Evolutionary conservation across 2,888 invertebrate species (phyloP), one percentile per base, ranked within the genome.

Genomic region (Elysia crispata): DNA sequence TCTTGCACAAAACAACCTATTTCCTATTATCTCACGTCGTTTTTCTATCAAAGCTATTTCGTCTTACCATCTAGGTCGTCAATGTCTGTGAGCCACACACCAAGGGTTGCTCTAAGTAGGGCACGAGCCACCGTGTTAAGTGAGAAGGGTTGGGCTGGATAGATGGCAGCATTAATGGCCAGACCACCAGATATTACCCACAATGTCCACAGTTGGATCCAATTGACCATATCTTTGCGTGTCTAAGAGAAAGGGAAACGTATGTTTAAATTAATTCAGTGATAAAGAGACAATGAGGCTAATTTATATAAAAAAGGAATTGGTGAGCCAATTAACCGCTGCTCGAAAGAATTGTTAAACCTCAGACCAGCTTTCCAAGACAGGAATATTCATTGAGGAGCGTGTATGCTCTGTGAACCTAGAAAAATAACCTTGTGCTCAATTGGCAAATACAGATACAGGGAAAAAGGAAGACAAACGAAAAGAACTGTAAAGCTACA

Each of bases 111-210:
- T 85, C 93, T 90, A 23, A 91, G 88, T 76, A 93, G 87, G 8
- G 91, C 90, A 64, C 89, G 86, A 62, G 89, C 87, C 8, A 92
- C 81, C 8, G 91, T 85, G 60, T 89, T 88, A 20, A 83, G 67
- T n/a, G 85, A 85, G 8, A 92, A 83, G 0, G 91, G 90, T 80
- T 90, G 90, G 84, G 92, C 92, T 1, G 93, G 93, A 86, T 92
- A 93, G 23, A 93, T 86, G n/a, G 92, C 89, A 0, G 93, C 91
- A 78, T 93, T 92, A 31, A 93, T 89, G 0, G 90, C 90, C 11
- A 92, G 87, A n/a, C 91, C 91, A 49, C 91, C 90, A 64, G 90
- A 90, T 64, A 92, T 88, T 85, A 92, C 88, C 72, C 91, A 90
- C 60, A 92, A 86, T 78, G 91, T 76, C 67, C 90, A 91, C 88